Evolutionary conservation across 2,888 invertebrate genomes (phyloP), one percentile per base, ranked within the genome.

Genomic region (Sesia apiformis): DNA sequence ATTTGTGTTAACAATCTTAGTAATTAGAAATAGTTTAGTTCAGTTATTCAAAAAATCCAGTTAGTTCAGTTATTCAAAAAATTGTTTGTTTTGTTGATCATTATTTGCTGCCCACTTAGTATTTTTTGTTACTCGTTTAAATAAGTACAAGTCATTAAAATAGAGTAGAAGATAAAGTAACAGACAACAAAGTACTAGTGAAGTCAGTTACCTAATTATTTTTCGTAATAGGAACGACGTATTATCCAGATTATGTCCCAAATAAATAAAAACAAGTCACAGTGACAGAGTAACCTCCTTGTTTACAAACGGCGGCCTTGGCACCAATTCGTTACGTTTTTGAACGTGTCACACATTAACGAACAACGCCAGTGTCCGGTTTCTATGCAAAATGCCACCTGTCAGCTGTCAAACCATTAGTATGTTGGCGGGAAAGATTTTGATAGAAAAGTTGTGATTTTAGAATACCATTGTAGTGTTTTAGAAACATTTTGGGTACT

Each of bases 311-410:
- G 43, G 3, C 38, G 53, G 52, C 62, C 62, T 62, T 57, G 61
- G 55, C 58, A 57, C 53, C 55, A 51, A 46, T 54, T 40, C 5
- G 46, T 40, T 40, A 55, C 53, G 8, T 52, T 55, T 52, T 52
- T 46, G 41, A 39, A 46, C 40, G 40, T 49, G 46, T 61, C 59
- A 40, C 40, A 54, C 51, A 23, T 55, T 61, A 60, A 61, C 59
- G 60, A 61, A 57, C 49, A 60, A 46, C 46, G 46, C 7, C 7
- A 46, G 46, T 46, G 23, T 46, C 46, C n/a, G 46, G n/a, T 46
- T 46, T 8, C 46, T 46, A 6, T n/a, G 8, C 43, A n/a, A 46
- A 46, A 46, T 46, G 8, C n/a, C 8, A 46, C 23, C 4, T 8
- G 46, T n/a, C 43, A 43, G 43, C 23, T 23, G 23, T 23, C 23